These are phyloP conservation scores for Aphelocoma coerulescens DNA, from an alignment of 2,113 vertebrate species.

Conservation along the genomic window DNA sequence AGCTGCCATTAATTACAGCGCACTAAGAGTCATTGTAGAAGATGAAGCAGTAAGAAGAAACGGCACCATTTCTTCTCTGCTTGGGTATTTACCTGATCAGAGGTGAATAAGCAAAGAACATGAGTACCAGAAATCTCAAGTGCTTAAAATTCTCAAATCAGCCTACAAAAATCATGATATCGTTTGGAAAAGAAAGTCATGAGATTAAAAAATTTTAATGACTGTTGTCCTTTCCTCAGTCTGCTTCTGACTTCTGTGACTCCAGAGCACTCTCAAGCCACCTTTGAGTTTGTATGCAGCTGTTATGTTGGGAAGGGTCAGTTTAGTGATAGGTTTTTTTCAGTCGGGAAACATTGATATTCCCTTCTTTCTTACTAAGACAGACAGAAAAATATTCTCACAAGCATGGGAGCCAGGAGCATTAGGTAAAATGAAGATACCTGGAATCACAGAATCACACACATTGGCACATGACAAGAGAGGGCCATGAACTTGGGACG, in stretches of 20 bases:
- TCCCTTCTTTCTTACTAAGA: not conserved
- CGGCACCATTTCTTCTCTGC: not conserved
- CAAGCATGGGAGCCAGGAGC: not conserved
- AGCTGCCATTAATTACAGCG: not conserved
- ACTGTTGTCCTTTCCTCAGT: not conserved
- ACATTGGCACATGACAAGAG: not conserved
- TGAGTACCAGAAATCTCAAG: not conserved
- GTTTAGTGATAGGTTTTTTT: not conserved
- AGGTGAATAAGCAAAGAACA: not conserved
- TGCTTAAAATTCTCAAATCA: not conserved
- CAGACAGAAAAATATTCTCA: not conserved
- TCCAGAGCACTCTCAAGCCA: not conserved
- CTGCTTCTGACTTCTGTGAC: not conserved
- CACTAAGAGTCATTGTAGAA: not conserved
- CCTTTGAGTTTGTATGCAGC: not conserved
- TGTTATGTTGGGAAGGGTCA: not conserved
- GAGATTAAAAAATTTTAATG: not conserved
- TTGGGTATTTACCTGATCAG: not conserved
- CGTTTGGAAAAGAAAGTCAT: not conserved
- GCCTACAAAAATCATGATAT: not conserved
- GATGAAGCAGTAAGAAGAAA: not conserved
- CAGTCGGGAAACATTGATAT: not conserved
- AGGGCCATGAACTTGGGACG: not conserved
- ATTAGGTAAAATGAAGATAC: not conserved
- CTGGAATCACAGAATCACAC: not conserved